phyloP scores from a whole-genome alignment of 2,888 invertebrate genomes.

The Xylocampa areola region DNA sequence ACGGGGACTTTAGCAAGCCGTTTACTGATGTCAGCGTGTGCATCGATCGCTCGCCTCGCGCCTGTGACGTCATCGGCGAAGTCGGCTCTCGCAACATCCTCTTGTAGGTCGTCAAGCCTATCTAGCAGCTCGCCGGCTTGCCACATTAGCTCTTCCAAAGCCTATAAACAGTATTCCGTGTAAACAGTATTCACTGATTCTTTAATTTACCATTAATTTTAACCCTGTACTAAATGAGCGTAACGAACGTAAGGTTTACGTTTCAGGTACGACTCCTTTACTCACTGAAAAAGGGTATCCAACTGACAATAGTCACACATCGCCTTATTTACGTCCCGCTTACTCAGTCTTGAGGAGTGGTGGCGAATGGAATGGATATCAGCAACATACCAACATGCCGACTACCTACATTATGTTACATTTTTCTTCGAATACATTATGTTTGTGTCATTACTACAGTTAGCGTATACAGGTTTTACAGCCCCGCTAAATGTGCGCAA shows the following conservation, averaged over 20 bases:
- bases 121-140: slow-evolving; percentile 98
- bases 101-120: slow-evolving; percentile 97
- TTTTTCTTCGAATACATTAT: slow-evolving; percentile 36
- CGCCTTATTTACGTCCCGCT: slow-evolving; percentile 48
- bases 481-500: slow-evolving; percentile 13
- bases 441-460: slow-evolving; percentile 29
- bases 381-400: slow-evolving; percentile 26
- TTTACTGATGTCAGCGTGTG: slow-evolving; percentile 98
- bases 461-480: slow-evolving; percentile 23
- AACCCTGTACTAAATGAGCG: slow-evolving; percentile 4
- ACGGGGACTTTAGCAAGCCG: slow-evolving; percentile 98
- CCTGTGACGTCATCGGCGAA: slow-evolving; percentile 98
- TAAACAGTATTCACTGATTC: background rate
- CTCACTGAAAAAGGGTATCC: slow-evolving; percentile 51
- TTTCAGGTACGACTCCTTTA: slow-evolving; percentile 39
- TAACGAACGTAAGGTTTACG: slow-evolving; percentile 4
- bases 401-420: slow-evolving; percentile 15
- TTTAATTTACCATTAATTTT: background rate
- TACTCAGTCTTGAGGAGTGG: slow-evolving; percentile 47
- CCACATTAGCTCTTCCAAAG: slow-evolving; percentile 98
- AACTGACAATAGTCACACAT: slow-evolving; percentile 52
- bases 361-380: slow-evolving; percentile 47
- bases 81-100: slow-evolving; percentile 97
- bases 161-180: slow-evolving; percentile 73
- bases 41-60: slow-evolving; percentile 97